Evolutionary conservation across 1,140 invertebrate species (phyloP).

Genomic region (Bombus fervidus): DNA sequence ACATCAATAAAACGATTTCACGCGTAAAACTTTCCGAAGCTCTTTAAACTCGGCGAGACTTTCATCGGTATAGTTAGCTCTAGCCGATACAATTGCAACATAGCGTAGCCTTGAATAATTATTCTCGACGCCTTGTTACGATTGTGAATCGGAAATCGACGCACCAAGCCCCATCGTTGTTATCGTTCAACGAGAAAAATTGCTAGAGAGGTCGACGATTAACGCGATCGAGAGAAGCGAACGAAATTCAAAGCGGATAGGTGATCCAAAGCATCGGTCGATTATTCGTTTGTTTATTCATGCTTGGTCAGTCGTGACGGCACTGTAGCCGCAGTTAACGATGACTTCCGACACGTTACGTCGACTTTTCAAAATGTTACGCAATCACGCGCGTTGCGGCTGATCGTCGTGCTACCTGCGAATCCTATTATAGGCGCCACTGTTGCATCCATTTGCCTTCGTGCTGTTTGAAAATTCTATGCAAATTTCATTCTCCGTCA

Average conservation of each 20-base stretch:
- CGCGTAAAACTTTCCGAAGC: constrained; percentile 4
- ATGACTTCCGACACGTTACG: constrained; percentile 56
- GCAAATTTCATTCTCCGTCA: background rate
- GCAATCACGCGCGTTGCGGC: constrained; percentile 36
- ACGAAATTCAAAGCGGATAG: constrained; percentile 11
- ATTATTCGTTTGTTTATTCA: constrained; percentile 57
- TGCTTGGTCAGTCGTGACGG: constrained; percentile 58
- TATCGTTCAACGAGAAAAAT: background rate
- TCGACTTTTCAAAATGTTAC: constrained; percentile 55
- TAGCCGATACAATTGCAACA: constrained; percentile 46
- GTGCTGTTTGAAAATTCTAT: background rate
- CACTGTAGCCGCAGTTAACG: constrained; percentile 39
- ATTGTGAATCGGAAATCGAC: constrained; percentile 34
- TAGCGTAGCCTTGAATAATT: constrained; percentile 62
- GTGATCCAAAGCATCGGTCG: constrained; percentile 22
- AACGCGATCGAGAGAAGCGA: background rate
- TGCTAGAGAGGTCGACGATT: background rate
- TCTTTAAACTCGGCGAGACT: constrained; percentile 60
- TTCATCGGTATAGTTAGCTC: constrained; percentile 52
- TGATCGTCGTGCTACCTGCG: constrained; percentile 35
- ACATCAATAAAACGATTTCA: too few species aligned
- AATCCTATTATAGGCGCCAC: constrained; percentile 42
- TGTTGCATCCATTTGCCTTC: constrained; percentile 16
- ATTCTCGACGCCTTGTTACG: constrained; percentile 48
- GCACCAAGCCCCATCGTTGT: background rate